Evolutionary conservation across 1,140 invertebrate genomes (phyloP), one percentile per base, ranked within the genome.

Genomic region (Tachypleus tridentatus): DNA sequence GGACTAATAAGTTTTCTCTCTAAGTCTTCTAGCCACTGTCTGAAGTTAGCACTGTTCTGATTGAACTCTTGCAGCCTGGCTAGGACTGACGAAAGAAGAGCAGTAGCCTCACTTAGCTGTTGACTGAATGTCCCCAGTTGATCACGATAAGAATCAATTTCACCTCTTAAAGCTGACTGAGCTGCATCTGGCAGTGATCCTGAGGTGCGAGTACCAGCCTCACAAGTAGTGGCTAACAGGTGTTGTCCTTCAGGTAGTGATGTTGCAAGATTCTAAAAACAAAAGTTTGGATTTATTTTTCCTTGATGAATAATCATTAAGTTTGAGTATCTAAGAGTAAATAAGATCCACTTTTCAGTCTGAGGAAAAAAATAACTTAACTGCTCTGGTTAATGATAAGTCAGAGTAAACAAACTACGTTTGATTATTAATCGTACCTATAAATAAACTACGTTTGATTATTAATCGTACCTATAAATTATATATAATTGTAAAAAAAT

Each of bases 211-310:
- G 87, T 85, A 72, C 90, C 93, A 29, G 86, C 85, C 70, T 89
- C 88, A 78, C 91, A 87, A 48, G 93, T 77, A 29, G 84, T 81
- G 3, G 85, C 83, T 60, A 93, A 76, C 47, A 94, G 76, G 74
- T 91, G 87, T 75, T 92, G 88, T n/a, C 91, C 91, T 81, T 90
- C 89, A 3, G 87, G 87, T 72, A 91, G 82, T 67, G 85, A 81
- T 3, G 85, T 85, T 48, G 83, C 82, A n/a, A 91, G 81, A 4
- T 80, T 75, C 78, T 83, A 64, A 4, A 75, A 70, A 52, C 70
- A 69, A 64, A 64, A 58, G 53, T 29, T 29, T 29, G 29, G 29
- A 29, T 29, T 29, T 29, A 29, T 29, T 29, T 2, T 29, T 29
- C 29, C 29, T 29, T 29, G 29, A 29, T 29, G 29, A 29, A 29